These are phyloP conservation scores for Rhinoptilus africanus DNA, from an alignment of 2,113 vertebrate genomes.

Conservation along the genomic window DNA sequence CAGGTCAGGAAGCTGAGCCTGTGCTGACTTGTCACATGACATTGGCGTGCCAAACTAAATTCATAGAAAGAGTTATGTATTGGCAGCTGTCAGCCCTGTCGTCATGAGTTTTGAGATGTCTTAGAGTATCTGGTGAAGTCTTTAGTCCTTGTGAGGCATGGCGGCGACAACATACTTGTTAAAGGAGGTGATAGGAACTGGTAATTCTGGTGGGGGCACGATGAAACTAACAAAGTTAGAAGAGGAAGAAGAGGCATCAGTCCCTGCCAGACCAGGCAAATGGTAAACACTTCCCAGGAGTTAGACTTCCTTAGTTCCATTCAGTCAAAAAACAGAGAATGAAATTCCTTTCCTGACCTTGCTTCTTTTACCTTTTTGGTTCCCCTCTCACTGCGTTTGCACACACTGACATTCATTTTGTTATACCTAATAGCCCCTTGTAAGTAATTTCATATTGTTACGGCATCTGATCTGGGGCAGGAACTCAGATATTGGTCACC, in stretches of 20 bases:
- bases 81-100: background rate
- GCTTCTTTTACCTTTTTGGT: background rate
- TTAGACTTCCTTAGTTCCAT: background rate
- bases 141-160: background rate
- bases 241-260: background rate
- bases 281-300: background rate
- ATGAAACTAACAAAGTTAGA: background rate
- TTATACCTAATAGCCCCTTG: background rate
- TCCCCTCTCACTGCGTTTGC: background rate
- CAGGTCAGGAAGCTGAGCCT: background rate
- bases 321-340: background rate
- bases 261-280: background rate
- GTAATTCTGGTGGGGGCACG: background rate
- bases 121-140: background rate
- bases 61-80: background rate
- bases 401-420: background rate
- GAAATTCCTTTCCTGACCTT: background rate
- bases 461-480: background rate
- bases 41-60: background rate
- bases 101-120: background rate
- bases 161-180: background rate
- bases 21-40: background rate
- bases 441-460: background rate
- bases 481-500: accelerated
- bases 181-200: background rate